Percentiles rank a stretch among this genome's conserved stretches.
Conservation (phyloP, 2,888 invertebrate species). For the Ypsolopha scabrella region DNA sequence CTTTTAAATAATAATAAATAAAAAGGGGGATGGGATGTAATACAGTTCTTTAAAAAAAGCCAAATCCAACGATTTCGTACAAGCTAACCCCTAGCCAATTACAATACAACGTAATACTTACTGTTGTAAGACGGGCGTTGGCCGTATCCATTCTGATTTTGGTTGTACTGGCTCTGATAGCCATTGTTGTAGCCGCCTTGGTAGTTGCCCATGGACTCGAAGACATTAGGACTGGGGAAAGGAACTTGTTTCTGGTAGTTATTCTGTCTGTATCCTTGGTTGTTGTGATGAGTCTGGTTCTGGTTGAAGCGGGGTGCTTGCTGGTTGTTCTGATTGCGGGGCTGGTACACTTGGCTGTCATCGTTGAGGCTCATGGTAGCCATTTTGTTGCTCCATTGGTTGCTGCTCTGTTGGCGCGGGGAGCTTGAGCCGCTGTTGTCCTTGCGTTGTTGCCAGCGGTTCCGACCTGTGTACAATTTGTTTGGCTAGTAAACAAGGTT, state of each 20-base stretch:
- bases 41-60: neutral
- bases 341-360: constrained; percentile 41
- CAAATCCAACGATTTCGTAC: neutral
- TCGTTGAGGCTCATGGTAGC: constrained; percentile 40
- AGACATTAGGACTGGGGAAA: constrained; percentile 70
- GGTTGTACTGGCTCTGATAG: constrained; percentile 62
- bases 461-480: constrained; percentile 46
- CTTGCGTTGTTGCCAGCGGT: constrained; percentile 74
- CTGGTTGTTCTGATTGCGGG: constrained; percentile 18
- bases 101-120: constrained; percentile 22
- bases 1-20: no score
- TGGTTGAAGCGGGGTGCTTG: constrained; percentile 33
- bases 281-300: constrained; percentile 11
- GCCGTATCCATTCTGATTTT: constrained; percentile 54
- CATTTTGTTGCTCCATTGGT: constrained; percentile 67
- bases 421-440: constrained; percentile 62
- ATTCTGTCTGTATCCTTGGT: constrained; percentile 52
- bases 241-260: constrained; percentile 63
- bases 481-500: neutral
- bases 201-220: constrained; percentile 69
- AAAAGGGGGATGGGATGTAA: neutral
- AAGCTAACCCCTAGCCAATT: neutral
- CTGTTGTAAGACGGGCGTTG: constrained; percentile 52
- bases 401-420: constrained; percentile 58
- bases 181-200: constrained; percentile 62